Conservation (phyloP, 2,888 invertebrate genomes). For the Tipula confusa region DNA sequence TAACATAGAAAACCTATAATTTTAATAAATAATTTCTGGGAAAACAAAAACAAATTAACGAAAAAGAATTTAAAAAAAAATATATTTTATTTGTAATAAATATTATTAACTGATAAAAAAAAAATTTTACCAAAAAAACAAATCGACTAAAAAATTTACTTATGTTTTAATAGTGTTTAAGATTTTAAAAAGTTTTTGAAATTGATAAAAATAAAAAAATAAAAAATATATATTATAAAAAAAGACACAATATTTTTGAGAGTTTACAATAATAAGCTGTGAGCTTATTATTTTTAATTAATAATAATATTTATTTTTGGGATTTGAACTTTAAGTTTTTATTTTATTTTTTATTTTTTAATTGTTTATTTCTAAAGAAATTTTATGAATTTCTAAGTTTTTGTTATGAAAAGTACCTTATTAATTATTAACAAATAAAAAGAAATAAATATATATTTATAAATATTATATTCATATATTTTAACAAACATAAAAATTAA, state of each 20-base stretch:
- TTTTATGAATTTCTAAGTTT: not conserved
- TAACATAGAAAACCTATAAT: not conserved
- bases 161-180: not conserved
- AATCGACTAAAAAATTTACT: not conserved
- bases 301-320: not conserved
- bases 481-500: not conserved
- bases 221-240: too few relatives aligned
- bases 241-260: conserved; percentile 12
- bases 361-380: not conserved
- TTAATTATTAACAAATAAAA: not conserved
- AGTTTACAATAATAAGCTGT: not conserved
- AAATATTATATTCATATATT: not conserved
- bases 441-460: not conserved
- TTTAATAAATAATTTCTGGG: not conserved
- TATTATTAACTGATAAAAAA: not conserved
- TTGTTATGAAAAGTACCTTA: not conserved
- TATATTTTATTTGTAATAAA: not conserved
- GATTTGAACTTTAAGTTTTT: not conserved
- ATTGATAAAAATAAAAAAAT: too few relatives aligned
- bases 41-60: not conserved
- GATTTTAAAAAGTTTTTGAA: not conserved
- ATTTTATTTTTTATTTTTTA: not conserved
- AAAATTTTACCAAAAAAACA: not conserved
- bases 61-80: not conserved
- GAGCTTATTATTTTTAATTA: not conserved